Conservation (phyloP, 2,113 vertebrate species). For the Platanista minor region DNA sequence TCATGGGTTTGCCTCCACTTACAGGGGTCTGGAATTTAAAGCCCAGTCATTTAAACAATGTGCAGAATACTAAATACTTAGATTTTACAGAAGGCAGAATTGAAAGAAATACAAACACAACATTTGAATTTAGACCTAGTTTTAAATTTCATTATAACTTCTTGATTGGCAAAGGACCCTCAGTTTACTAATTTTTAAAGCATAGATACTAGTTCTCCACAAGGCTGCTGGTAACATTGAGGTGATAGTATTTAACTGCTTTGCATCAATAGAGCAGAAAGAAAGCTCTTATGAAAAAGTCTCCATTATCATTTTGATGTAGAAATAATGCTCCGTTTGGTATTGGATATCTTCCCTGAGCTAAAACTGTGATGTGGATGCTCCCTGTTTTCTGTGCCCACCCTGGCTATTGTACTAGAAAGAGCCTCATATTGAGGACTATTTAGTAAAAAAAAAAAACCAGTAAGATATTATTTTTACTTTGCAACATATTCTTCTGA, state of each 20-base stretch:
- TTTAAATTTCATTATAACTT: neutral
- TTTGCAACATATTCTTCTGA: neutral
- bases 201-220: neutral
- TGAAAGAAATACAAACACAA: neutral
- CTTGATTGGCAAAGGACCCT: neutral
- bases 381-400: accelerated
- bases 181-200: neutral
- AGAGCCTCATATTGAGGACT: neutral
- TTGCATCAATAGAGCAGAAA: neutral
- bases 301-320: neutral
- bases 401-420: neutral
- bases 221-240: neutral
- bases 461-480: neutral
- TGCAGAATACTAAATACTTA: neutral
- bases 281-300: neutral
- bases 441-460: neutral
- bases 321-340: neutral
- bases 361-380: neutral
- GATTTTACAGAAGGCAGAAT: neutral
- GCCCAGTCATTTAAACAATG: neutral
- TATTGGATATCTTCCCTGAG: neutral
- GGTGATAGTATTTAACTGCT: neutral
- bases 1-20: neutral
- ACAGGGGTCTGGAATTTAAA: neutral
- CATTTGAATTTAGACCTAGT: neutral